Evolutionary conservation across 1,140 invertebrate genomes (phyloP), one percentile per base, ranked within the genome.

Genomic region (Hestina assimilis): DNA sequence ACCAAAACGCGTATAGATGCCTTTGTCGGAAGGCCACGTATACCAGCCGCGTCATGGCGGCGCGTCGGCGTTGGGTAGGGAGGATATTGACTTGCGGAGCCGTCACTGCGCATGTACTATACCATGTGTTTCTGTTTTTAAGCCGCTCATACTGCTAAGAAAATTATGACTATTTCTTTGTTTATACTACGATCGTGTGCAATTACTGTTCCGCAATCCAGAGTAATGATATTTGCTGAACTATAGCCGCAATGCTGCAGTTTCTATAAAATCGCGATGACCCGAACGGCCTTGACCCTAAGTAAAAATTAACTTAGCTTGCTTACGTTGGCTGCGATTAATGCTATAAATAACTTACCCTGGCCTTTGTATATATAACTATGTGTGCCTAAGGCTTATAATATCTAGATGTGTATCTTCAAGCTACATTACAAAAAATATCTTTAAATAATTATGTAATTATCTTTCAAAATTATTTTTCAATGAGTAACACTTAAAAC

Each of bases 61-160:
- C 81, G 72, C 76, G 69, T 66, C 69, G 75, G 67, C 62, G 70
- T 63, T 75, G 68, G 69, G 74, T 79, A 70, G 83, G 76, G 80
- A 84, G 82, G 81, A 87, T 87, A 85, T 87, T 85, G 84, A 87
- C 84, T 85, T 71, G 82, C 70, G 70, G 53, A 67, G 75, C 66
- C 79, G 72, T 59, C 68, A 75, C 52, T 80, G 84, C 84, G 84
- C 84, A 87, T 84, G 79, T 75, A 73, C 72, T 72, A 72, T 75
- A 75, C 73, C 80, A 85, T 82, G 75, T 83, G 84, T 83, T 83
- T 81, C 77, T 87, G 82, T 83, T 87, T 83, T 83, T 76, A 79
- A 74, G 67, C 59, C 70, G 64, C 58, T 72, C 64, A 47, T 65
- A 77, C 69, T 69, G 63, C 54, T 69, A 75, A 75, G 66, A 67